phyloP scores from a whole-genome alignment of 2,888 invertebrate genomes.

The Allygus modestus region DNA sequence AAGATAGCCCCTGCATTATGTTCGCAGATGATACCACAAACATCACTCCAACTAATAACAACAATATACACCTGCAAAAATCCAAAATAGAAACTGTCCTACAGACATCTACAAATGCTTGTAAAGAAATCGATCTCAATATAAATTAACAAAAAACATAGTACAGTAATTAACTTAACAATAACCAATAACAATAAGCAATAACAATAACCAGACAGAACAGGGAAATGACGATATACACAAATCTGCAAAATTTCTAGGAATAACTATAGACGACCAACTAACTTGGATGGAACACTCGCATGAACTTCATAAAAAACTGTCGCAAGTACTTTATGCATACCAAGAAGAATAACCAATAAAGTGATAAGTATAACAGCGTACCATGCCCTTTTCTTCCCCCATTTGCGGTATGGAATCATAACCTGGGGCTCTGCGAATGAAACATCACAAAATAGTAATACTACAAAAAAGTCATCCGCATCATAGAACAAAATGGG shows the following conservation, averaged over 20 bases:
- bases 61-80: background rate
- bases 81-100: background rate
- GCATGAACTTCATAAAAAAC: background rate
- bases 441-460: background rate
- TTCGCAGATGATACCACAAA: background rate
- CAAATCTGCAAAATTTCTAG: background rate
- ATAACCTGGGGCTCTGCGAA: conserved; percentile 6
- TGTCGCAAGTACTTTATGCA: background rate
- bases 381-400: background rate
- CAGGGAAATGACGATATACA: background rate
- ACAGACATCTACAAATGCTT: background rate
- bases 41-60: background rate
- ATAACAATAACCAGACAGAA: background rate
- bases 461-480: background rate
- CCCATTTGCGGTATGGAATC: background rate
- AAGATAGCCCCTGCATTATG: background rate
- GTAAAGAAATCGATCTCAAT: background rate
- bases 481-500: background rate
- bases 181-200: background rate
- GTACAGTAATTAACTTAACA: background rate
- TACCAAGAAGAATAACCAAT: background rate
- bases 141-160: background rate
- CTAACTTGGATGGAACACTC: background rate
- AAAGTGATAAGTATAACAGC: background rate
- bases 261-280: background rate